Evolutionary conservation across 2,888 invertebrate genomes (phyloP).

Genomic region (Acanthosepion esculentum): DNA sequence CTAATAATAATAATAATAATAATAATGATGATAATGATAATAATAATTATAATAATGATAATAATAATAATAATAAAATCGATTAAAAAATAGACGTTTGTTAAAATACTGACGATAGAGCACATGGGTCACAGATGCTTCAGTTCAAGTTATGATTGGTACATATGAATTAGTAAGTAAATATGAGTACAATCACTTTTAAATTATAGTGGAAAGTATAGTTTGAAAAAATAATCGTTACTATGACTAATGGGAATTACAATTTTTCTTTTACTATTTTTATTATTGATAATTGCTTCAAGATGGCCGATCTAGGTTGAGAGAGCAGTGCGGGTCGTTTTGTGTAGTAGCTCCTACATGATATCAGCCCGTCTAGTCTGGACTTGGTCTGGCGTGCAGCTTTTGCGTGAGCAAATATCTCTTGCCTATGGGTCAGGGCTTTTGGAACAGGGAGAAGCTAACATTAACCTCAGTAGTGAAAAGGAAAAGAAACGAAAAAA

Average conservation of each 20-base stretch:
- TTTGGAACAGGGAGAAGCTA: not conserved
- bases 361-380: not conserved
- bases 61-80: no score
- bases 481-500: not conserved
- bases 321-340: not conserved
- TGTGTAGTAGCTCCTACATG: not conserved
- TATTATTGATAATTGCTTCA: not conserved
- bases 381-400: not conserved
- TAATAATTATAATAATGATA: no score
- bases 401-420: not conserved
- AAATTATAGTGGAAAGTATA: no score
- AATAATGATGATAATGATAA: no score
- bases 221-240: not conserved
- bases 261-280: not conserved
- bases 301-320: not conserved
- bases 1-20: no score
- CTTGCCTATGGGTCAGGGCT: not conserved
- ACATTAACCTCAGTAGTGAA: no score
- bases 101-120: no score
- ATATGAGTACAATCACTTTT: no score
- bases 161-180: no score
- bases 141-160: no score
- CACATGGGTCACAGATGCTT: no score
- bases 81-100: no score
- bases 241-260: not conserved